phyloP scores from a whole-genome alignment of 2,888 invertebrate species.

The Drosophila borborema region DNA sequence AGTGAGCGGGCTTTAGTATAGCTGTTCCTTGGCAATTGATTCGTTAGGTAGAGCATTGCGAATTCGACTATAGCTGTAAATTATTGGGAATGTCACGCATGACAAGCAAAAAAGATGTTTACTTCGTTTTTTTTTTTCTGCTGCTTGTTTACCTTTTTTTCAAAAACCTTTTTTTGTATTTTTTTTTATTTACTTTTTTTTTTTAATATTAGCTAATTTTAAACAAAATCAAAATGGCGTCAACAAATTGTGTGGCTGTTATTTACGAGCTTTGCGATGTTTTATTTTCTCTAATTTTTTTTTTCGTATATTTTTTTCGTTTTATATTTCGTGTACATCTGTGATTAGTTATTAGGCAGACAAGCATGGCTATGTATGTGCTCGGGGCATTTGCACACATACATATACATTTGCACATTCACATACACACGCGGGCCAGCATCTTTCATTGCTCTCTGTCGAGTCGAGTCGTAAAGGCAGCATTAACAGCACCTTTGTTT shows the following conservation, averaged over 20 bases:
- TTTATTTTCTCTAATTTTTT: slow-evolving; percentile 3
- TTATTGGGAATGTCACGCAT: slow-evolving; percentile 29
- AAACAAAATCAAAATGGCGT: slow-evolving; percentile 69
- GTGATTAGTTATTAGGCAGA: slow-evolving; percentile 27
- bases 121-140: slow-evolving; percentile 33
- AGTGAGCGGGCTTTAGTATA: background rate
- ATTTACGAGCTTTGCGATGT: slow-evolving; percentile 59
- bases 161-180: slow-evolving; percentile 11
- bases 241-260: slow-evolving; percentile 47
- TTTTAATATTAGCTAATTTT: slow-evolving; percentile 74
- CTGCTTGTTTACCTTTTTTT: slow-evolving; percentile 52
- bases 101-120: slow-evolving; percentile 42
- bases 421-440: slow-evolving; percentile 2
- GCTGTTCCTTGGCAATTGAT: slow-evolving; percentile 5
- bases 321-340: slow-evolving; percentile 17
- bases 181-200: slow-evolving; percentile 33
- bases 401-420: background rate
- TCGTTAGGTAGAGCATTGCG: slow-evolving; percentile 27
- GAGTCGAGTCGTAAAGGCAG: slow-evolving; percentile 30
- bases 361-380: slow-evolving; percentile 11
- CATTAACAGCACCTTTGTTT: slow-evolving; percentile 55
- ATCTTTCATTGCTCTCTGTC: slow-evolving; percentile 44
- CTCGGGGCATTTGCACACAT: slow-evolving; percentile 23
- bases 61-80: slow-evolving; percentile 19
- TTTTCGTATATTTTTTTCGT: background rate